Evolutionary conservation across 2,888 invertebrate genomes (phyloP).

Genomic region (Thecocarcelia acutangulata): DNA sequence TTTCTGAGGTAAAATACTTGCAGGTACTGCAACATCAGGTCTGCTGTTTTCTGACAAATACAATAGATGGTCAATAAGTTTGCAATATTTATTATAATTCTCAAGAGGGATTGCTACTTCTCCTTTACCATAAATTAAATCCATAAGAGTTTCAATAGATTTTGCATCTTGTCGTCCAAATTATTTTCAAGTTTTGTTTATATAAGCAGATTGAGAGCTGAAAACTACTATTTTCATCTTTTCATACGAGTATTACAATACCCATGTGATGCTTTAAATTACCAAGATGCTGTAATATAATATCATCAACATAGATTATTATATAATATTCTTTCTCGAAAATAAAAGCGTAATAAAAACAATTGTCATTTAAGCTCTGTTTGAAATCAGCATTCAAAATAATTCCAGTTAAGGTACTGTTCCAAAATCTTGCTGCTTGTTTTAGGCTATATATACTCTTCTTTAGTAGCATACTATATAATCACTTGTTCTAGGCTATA

Average conservation of each 20-base stretch:
- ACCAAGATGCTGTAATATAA: conserved; percentile 43
- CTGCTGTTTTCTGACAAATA: conserved; percentile 58
- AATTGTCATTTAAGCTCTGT: conserved; percentile 46
- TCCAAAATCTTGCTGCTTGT: conserved; percentile 66
- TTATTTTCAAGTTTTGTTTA: conserved; percentile 47
- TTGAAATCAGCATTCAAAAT: conserved; percentile 30
- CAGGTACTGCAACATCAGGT: conserved; percentile 56
- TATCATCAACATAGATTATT: conserved; percentile 37
- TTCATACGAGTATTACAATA: conserved; percentile 37
- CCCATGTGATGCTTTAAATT: conserved; percentile 58
- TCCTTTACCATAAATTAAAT: too few relatives aligned
- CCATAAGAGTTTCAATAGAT: conserved; percentile 41
- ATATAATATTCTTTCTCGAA: conserved; percentile 38
- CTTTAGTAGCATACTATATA: conserved; percentile 57
- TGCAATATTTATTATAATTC: conserved; percentile 52
- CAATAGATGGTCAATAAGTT: conserved; percentile 55
- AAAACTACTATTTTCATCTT: conserved; percentile 36
- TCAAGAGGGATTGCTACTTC: conserved; percentile 21
- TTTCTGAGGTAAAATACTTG: conserved; percentile 71
- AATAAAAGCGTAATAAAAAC: conserved; percentile 39
- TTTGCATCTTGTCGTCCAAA: conserved; percentile 64
- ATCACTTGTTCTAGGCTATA: conserved; percentile 54
- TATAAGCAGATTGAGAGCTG: conserved; percentile 54
- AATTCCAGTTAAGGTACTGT: conserved; percentile 50
- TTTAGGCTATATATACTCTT: conserved; percentile 66